A percentile compares a stretch with the other conserved stretches of the same genome.
These are phyloP conservation scores for Axea sp. DNA, from an alignment of 2,888 invertebrate genomes.

Conservation along the genomic window DNA sequence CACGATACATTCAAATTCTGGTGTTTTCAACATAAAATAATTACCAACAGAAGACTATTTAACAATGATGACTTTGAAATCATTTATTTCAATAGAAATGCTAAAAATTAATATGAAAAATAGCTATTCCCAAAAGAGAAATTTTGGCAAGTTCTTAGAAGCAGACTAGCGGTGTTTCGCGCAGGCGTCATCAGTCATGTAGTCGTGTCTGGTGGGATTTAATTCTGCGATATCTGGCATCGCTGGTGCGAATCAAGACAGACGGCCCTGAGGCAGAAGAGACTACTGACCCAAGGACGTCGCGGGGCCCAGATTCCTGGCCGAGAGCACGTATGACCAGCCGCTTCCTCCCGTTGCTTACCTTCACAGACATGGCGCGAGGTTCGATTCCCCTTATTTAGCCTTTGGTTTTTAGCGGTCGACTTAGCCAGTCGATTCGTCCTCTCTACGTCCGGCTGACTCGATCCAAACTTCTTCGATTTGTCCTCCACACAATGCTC, in stretches of 20 bases:
- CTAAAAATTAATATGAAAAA: too few species aligned
- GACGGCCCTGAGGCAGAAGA: slow-evolving; percentile 69
- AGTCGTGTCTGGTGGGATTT: slow-evolving; percentile 53
- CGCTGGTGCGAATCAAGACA: slow-evolving; percentile 55
- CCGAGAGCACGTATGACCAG: slow-evolving; percentile 45
- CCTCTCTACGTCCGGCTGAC: slow-evolving; percentile 51
- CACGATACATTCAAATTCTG: too few species aligned
- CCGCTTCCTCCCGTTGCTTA: slow-evolving; percentile 58
- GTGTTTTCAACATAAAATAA: too few species aligned
- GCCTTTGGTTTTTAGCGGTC: slow-evolving; percentile 63
- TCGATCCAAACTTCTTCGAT: slow-evolving; percentile 65
- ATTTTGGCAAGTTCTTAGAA: slow-evolving; percentile 6
- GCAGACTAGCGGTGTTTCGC: slow-evolving; percentile 42
- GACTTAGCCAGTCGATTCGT: slow-evolving; percentile 43
- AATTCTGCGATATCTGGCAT: slow-evolving; percentile 59
- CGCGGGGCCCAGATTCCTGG: slow-evolving; percentile 75
- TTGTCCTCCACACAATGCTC: slow-evolving; percentile 72
- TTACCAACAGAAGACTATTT: too few species aligned
- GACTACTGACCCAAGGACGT: slow-evolving; percentile 75
- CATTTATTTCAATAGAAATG: too few species aligned
- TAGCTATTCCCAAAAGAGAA: too few species aligned
- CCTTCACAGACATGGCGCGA: slow-evolving; percentile 41
- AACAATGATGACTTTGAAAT: too few species aligned
- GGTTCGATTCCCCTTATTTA: slow-evolving; percentile 61
- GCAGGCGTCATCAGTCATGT: slow-evolving; percentile 47